These are phyloP conservation scores for Belonocnema kinseyi DNA, from an alignment of 1,140 invertebrate genomes.

Conservation along the genomic window DNA sequence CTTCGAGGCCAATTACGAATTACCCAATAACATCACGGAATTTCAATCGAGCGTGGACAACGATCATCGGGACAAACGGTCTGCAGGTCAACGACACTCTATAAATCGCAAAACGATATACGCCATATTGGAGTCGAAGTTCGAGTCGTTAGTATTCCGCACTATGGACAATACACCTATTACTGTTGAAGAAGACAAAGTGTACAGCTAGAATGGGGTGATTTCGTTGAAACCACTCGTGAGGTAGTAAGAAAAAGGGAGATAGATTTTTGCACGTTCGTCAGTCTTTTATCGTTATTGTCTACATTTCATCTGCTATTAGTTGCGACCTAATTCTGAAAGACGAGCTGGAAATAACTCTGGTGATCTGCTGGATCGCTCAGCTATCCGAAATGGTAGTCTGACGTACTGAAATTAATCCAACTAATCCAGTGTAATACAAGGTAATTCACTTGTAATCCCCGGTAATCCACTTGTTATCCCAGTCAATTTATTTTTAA, in stretches of 20 bases:
- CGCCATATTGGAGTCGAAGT: constrained; percentile 63
- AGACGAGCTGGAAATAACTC: background rate
- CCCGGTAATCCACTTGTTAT: no score
- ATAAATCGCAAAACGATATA: constrained; percentile 61
- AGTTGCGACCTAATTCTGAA: background rate
- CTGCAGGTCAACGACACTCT: constrained; percentile 39
- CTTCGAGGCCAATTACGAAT: constrained; percentile 68
- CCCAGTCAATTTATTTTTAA: no score
- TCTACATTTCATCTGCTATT: background rate
- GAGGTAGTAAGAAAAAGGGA: background rate
- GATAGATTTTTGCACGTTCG: background rate
- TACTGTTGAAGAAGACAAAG: constrained; percentile 2
- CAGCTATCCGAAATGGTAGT: no score
- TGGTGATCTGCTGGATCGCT: no score
- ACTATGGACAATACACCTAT: constrained; percentile 10
- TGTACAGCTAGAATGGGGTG: constrained; percentile 2
- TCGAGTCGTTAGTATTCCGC: constrained; percentile 61
- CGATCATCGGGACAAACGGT: constrained; percentile 35
- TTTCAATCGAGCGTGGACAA: constrained; percentile 38
- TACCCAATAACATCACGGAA: constrained; percentile 55
- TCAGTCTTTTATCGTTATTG: background rate
- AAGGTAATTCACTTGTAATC: no score
- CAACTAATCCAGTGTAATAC: no score
- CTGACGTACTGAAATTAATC: no score
- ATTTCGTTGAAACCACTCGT: constrained; percentile 13